These are phyloP conservation scores for Onychostruthus taczanowskii DNA, from an alignment of 2,113 vertebrate species.

Conservation along the genomic window DNA sequence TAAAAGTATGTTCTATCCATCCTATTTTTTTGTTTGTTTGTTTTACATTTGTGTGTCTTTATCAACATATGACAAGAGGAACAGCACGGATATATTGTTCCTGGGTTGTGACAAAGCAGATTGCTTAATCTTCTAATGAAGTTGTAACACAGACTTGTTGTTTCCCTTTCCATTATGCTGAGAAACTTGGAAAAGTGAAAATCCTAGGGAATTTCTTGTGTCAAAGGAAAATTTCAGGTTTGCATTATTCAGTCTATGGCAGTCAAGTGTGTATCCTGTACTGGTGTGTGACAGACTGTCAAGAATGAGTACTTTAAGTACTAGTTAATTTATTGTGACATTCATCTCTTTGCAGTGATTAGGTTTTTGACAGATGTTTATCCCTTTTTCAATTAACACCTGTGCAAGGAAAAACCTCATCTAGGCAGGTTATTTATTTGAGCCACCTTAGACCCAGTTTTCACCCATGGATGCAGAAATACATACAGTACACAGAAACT, in stretches of 20 bases:
- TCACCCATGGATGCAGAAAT: background rate
- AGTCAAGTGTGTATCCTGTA: background rate
- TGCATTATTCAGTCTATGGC: background rate
- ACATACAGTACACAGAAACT: accelerated
- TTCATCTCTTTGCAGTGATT: background rate
- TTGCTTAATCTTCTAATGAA: background rate
- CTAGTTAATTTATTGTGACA: conserved; percentile 12
- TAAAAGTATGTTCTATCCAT: background rate
- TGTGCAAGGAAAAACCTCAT: background rate
- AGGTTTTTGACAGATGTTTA: background rate
- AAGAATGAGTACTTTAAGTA: background rate
- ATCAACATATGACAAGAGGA: background rate
- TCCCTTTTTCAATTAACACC: background rate
- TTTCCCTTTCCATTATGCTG: background rate
- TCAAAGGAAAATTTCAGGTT: background rate
- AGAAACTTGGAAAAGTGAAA: background rate
- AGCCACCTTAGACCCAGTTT: background rate
- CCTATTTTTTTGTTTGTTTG: background rate
- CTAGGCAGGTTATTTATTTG: background rate
- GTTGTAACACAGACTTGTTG: background rate
- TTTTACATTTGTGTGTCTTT: background rate
- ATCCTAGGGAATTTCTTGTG: background rate
- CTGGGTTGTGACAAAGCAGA: background rate
- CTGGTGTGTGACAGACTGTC: background rate
- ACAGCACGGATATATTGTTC: background rate